Evolutionary conservation across 2,888 invertebrate species (phyloP).

Genomic region (Liodrosophila aerea): DNA sequence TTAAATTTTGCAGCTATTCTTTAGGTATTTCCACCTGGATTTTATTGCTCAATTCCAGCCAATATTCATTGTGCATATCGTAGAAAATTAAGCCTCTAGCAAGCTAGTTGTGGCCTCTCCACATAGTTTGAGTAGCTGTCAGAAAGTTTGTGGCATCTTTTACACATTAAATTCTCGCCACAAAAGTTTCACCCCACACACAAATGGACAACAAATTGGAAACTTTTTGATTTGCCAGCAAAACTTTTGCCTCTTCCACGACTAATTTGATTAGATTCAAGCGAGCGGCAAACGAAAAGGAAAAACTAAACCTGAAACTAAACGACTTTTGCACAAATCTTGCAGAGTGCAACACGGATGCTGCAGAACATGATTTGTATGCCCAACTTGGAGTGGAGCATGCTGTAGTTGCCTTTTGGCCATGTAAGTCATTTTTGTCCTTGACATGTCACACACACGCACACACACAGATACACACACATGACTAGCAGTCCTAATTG

Average conservation of each 20-base stretch:
- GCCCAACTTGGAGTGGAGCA: background rate
- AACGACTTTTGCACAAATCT: slow-evolving; percentile 37
- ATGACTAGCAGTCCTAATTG: slow-evolving; percentile 35
- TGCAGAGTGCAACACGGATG: slow-evolving; percentile 39
- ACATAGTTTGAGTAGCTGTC: slow-evolving; percentile 1
- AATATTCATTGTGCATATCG: too few species aligned
- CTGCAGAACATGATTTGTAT: slow-evolving; percentile 2
- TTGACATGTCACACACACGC: slow-evolving; percentile 23
- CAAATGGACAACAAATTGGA: slow-evolving; percentile 28
- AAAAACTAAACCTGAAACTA: background rate
- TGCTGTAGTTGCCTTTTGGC: slow-evolving; percentile 5
- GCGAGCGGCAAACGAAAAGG: slow-evolving; percentile 19
- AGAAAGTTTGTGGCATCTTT: slow-evolving; percentile 24
- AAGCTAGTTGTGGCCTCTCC: background rate
- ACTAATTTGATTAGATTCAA: slow-evolving; percentile 62
- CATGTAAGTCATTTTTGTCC: slow-evolving; percentile 21
- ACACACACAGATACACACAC: slow-evolving; percentile 7
- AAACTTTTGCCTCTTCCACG: slow-evolving; percentile 38
- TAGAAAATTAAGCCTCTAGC: too few species aligned
- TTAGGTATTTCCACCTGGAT: too few species aligned
- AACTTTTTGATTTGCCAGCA: slow-evolving; percentile 50
- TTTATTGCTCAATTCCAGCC: too few species aligned
- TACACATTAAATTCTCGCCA: slow-evolving; percentile 23
- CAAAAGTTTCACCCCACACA: slow-evolving; percentile 30
- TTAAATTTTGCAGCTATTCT: too few species aligned